A percentile compares a stretch with the other conserved stretches of the same genome.
Evolutionary conservation across 2,888 invertebrate genomes (phyloP).

Genomic region (Neoascia interrupta): DNA sequence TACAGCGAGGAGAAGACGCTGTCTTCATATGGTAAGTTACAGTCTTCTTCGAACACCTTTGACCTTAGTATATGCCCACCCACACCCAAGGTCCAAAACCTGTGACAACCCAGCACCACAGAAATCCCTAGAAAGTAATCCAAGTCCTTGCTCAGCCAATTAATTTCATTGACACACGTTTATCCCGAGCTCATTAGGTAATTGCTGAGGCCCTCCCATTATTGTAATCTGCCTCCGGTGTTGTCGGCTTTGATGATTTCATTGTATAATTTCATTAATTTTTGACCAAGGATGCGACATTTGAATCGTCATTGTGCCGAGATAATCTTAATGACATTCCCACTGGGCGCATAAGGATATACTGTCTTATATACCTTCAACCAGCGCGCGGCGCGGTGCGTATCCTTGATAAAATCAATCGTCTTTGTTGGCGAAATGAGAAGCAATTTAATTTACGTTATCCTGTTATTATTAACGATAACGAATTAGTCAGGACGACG

Average conservation of each 20-base stretch:
- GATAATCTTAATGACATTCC: conserved; percentile 48
- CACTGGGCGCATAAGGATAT: no score
- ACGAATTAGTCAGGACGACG: conserved; percentile 67
- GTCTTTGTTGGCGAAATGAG: conserved; percentile 28
- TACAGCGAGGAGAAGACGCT: no score
- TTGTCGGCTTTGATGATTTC: conserved; percentile 9
- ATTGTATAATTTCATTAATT: conserved; percentile 54
- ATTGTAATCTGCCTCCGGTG: neutral
- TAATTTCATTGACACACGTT: neutral
- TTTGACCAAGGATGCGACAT: conserved; percentile 44
- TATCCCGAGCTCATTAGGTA: conserved; percentile 13
- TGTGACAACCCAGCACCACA: no score
- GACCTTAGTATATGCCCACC: neutral
- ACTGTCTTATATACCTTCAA: no score
- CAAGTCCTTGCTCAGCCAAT: no score
- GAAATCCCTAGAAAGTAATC: no score
- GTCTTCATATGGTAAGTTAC: no score
- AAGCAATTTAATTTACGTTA: conserved; percentile 52
- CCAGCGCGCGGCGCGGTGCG: neutral
- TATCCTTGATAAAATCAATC: conserved; percentile 46
- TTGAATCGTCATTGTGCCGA: conserved; percentile 43
- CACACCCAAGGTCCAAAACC: no score
- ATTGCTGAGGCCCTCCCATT: conserved; percentile 1
- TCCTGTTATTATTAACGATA: conserved; percentile 58
- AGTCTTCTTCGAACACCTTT: no score